Conservation (phyloP, 2,888 invertebrate species). For the Cephonodes hylas region DNA sequence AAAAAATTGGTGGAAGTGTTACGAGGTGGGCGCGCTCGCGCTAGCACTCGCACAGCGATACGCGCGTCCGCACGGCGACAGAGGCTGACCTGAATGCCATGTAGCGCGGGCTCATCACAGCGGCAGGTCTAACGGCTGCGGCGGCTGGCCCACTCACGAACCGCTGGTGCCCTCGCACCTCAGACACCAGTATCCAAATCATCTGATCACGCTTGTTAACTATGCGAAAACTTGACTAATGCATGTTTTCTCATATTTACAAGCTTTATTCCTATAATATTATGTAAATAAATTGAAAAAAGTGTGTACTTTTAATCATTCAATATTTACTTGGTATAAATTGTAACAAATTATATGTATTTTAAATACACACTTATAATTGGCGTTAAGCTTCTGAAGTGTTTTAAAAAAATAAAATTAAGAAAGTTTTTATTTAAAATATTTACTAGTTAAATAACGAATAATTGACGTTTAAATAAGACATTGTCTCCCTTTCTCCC, state of each 20-base stretch:
- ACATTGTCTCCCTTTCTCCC: too few species aligned
- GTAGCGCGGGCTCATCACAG: slow-evolving; percentile 33
- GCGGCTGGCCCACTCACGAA: slow-evolving; percentile 19
- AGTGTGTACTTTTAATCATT: neutral
- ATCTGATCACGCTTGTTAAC: slow-evolving; percentile 11
- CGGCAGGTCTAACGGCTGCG: slow-evolving; percentile 22
- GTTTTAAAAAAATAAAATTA: too few species aligned
- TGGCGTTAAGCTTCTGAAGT: too few species aligned
- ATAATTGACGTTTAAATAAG: too few species aligned
- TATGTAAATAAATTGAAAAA: too few species aligned
- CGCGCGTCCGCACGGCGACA: slow-evolving; percentile 57
- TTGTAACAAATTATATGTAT: too few species aligned
- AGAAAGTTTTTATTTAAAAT: too few species aligned
- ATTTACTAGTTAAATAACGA: too few species aligned
- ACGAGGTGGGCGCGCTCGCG: slow-evolving; percentile 33
- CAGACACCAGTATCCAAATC: slow-evolving; percentile 31
- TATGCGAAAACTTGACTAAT: neutral
- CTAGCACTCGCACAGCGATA: slow-evolving; percentile 19
- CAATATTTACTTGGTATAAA: too few species aligned
- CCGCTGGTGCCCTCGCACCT: slow-evolving; percentile 5
- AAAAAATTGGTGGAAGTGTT: slow-evolving; percentile 51
- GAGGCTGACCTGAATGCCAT: slow-evolving; percentile 69
- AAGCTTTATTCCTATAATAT: too few species aligned
- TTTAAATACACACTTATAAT: neutral
- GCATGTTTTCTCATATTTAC: too few species aligned